A percentile compares a stretch with the other conserved stretches of the same genome.
Evolutionary conservation across 2,113 vertebrate species (phyloP).

Genomic region (Gasterosteus nipponicus): DNA sequence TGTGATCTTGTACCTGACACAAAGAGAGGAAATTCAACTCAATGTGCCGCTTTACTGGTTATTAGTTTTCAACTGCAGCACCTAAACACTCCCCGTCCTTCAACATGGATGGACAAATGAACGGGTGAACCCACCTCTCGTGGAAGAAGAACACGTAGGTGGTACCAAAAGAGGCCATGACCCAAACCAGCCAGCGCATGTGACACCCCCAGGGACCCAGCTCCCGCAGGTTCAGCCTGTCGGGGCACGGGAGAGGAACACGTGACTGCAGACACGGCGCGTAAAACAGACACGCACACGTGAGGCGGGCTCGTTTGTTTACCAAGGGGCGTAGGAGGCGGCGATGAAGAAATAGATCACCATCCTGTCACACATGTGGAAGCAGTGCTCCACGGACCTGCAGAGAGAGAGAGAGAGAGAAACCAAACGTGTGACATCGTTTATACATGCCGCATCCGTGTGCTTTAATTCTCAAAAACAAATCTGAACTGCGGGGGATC

Average conservation of each 20-base stretch:
- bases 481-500: neutral
- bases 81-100: neutral
- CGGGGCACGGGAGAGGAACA: neutral
- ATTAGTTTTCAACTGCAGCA: neutral
- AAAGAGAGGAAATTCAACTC: slow-evolving; percentile 19
- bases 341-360: slow-evolving; percentile 98
- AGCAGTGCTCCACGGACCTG: slow-evolving; percentile 91
- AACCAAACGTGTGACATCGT: slow-evolving; percentile 34
- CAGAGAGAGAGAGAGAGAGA: slow-evolving; percentile 41
- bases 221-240: slow-evolving; percentile 93
- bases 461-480: neutral
- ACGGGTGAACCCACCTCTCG: slow-evolving; percentile 81
- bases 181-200: slow-evolving; percentile 98
- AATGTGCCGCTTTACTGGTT: neutral
- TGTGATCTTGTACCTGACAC: slow-evolving; percentile 90
- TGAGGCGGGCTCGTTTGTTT: slow-evolving; percentile 56
- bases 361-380: slow-evolving; percentile 97
- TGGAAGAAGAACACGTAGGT: slow-evolving; percentile 96
- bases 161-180: slow-evolving; percentile 92
- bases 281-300: slow-evolving; percentile 2
- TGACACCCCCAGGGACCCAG: slow-evolving; percentile 93
- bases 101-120: neutral
- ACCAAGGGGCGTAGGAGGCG: slow-evolving; percentile 94
- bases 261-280: neutral
- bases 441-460: slow-evolving; percentile 19